A percentile compares a stretch with the other conserved stretches of the same genome.
Evolutionary conservation across 2,888 invertebrate genomes (phyloP).

Genomic region (Plemyria rubiginata): DNA sequence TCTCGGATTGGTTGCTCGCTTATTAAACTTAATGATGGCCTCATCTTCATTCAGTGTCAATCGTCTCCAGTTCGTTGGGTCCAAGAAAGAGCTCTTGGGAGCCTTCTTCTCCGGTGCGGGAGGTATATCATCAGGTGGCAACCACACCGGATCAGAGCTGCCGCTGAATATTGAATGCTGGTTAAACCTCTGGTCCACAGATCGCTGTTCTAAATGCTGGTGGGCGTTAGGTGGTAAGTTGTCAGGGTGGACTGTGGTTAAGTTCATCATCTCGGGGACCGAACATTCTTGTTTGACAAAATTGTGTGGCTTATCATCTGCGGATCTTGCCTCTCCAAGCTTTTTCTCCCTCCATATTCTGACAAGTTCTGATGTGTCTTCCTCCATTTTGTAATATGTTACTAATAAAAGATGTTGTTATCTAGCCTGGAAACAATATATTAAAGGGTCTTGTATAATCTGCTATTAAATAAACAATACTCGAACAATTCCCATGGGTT

Average conservation of each 20-base stretch:
- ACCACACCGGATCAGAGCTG: conserved; percentile 33
- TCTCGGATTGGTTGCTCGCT: conserved; percentile 55
- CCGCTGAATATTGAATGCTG: conserved; percentile 39
- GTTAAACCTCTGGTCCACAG: conserved; percentile 21
- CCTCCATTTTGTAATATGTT: conserved; percentile 18
- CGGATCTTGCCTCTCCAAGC: conserved; percentile 18
- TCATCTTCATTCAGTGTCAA: conserved; percentile 64
- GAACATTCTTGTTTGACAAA: conserved; percentile 29
- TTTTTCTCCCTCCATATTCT: conserved; percentile 32
- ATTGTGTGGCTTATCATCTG: conserved; percentile 29
- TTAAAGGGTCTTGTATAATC: not conserved
- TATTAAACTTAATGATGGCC: conserved; percentile 62
- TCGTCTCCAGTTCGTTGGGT: conserved; percentile 64
- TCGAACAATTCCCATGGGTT: no score
- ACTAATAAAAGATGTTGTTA: not conserved
- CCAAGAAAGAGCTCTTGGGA: conserved; percentile 41
- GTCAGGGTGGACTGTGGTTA: conserved; percentile 30
- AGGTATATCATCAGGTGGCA: conserved; percentile 35
- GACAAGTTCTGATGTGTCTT: conserved; percentile 30
- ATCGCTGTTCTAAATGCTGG: conserved; percentile 24
- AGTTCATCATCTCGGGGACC: conserved; percentile 29
- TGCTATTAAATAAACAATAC: no score
- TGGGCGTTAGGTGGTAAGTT: conserved; percentile 25
- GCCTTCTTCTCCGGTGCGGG: conserved; percentile 29
- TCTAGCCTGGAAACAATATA: not conserved